Percentiles rank a stretch among this genome's conserved stretches.
Evolutionary conservation across 1,140 invertebrate genomes (phyloP).

Genomic region (Gryllus bimaculatus): DNA sequence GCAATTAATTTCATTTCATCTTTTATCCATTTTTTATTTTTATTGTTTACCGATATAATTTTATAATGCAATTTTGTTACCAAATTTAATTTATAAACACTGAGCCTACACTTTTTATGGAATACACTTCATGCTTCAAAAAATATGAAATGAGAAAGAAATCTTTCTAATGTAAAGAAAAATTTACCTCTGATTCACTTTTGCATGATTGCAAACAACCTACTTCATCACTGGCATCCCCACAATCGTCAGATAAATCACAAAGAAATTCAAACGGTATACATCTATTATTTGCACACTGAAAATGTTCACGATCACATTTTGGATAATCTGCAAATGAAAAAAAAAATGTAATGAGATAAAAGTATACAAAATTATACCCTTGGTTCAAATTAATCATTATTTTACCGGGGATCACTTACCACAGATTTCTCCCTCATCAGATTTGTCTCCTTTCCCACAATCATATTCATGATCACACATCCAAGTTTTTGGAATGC

Average conservation of each 20-base stretch:
- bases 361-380: background rate
- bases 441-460: constrained; percentile 28
- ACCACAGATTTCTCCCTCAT: constrained; percentile 32
- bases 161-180: background rate
- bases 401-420: constrained; percentile 17
- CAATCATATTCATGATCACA: constrained; percentile 31
- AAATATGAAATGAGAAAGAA: too few species aligned
- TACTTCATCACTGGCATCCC: constrained; percentile 42
- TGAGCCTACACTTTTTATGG: too few species aligned
- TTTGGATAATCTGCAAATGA: constrained; percentile 27
- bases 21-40: background rate
- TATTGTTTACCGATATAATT: background rate
- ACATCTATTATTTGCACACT: constrained; percentile 34
- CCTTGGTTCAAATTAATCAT: background rate
- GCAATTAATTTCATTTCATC: too few species aligned
- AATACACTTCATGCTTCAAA: too few species aligned
- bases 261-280: constrained; percentile 39
- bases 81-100: background rate
- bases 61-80: background rate
- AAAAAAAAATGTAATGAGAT: background rate
- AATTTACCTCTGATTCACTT: constrained; percentile 17
- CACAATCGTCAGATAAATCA: constrained; percentile 44
- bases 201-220: constrained; percentile 33
- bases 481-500: constrained; percentile 32
- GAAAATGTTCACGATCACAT: constrained; percentile 33